Conservation (phyloP, 2,888 invertebrate species). For the Hermaeophaga mercurialis region DNA sequence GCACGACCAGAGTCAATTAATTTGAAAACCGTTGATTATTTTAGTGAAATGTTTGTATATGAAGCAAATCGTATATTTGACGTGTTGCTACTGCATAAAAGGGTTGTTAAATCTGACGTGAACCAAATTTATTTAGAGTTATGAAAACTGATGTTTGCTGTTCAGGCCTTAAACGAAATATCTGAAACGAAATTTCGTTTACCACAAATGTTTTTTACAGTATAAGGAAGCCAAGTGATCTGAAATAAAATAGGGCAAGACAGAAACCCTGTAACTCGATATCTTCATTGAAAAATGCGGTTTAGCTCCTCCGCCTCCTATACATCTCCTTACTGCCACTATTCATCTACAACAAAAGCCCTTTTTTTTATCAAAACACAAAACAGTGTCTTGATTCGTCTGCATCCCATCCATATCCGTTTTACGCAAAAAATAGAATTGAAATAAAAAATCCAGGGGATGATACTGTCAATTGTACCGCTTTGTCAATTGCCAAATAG, state of each 20-base stretch:
- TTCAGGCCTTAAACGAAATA: too few relatives aligned
- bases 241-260: constrained; percentile 3
- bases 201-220: too few relatives aligned
- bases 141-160: too few relatives aligned
- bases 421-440: constrained; percentile 23
- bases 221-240: too few relatives aligned
- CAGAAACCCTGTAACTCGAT: constrained; percentile 46
- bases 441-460: constrained; percentile 14
- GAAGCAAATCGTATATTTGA: too few relatives aligned
- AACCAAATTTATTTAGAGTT: too few relatives aligned
- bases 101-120: too few relatives aligned
- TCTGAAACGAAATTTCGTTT: too few relatives aligned
- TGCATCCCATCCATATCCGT: constrained; percentile 34
- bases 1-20: too few relatives aligned
- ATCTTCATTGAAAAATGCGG: constrained; percentile 49
- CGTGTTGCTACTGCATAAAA: too few relatives aligned
- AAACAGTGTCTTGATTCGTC: constrained; percentile 29
- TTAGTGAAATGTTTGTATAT: too few relatives aligned
- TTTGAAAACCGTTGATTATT: too few relatives aligned
- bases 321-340: constrained; percentile 28
- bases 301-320: constrained; percentile 41
- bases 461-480: constrained; percentile 33
- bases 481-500: constrained; percentile 30
- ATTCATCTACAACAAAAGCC: constrained; percentile 44
- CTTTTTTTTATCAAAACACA: constrained; percentile 41